Conservation (phyloP, 2,888 invertebrate genomes). For the Onthophagus sagittarius region DNA sequence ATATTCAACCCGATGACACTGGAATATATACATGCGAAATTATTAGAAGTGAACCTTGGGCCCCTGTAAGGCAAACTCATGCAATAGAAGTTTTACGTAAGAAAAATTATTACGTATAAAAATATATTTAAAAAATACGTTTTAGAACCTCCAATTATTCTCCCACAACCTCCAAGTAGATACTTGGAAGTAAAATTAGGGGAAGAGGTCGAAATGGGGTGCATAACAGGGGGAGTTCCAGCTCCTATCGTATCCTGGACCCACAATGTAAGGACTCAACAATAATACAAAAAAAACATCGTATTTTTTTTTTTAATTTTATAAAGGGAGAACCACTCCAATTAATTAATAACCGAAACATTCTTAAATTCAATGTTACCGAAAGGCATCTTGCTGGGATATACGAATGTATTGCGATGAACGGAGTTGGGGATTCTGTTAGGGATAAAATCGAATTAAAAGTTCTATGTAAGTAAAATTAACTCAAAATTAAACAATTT, state of each 20-base stretch:
- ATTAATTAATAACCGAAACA: slow-evolving; percentile 57
- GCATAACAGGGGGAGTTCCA: slow-evolving; percentile 69
- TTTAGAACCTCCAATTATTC: slow-evolving; percentile 66
- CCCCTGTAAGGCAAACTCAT: slow-evolving; percentile 67
- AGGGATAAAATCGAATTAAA: slow-evolving; percentile 63
- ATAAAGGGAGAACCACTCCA: slow-evolving; percentile 60
- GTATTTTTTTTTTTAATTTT: slow-evolving; percentile 25
- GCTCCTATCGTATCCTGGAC: slow-evolving; percentile 70
- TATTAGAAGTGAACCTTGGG: slow-evolving; percentile 62
- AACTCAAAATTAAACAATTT: neutral
- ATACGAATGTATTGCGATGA: slow-evolving; percentile 69
- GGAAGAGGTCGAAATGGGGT: slow-evolving; percentile 71
- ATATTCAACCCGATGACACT: slow-evolving; percentile 56
- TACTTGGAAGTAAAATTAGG: slow-evolving; percentile 69
- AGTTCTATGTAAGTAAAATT: slow-evolving; percentile 61
- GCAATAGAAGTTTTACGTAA: slow-evolving; percentile 76
- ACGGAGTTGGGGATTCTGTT: slow-evolving; percentile 72
- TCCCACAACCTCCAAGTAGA: slow-evolving; percentile 64
- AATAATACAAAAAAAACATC: too few relatives aligned
- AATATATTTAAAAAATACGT: neutral
- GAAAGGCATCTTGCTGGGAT: slow-evolving; percentile 65
- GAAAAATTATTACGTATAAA: slow-evolving; percentile 38
- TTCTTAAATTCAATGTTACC: slow-evolving; percentile 62
- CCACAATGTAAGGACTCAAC: slow-evolving; percentile 47
- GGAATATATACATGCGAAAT: slow-evolving; percentile 69